A percentile compares a stretch with the other conserved stretches of the same genome.
Evolutionary conservation across 2,113 vertebrate genomes (phyloP).

Genomic region (Sceloporus tristichus): DNA sequence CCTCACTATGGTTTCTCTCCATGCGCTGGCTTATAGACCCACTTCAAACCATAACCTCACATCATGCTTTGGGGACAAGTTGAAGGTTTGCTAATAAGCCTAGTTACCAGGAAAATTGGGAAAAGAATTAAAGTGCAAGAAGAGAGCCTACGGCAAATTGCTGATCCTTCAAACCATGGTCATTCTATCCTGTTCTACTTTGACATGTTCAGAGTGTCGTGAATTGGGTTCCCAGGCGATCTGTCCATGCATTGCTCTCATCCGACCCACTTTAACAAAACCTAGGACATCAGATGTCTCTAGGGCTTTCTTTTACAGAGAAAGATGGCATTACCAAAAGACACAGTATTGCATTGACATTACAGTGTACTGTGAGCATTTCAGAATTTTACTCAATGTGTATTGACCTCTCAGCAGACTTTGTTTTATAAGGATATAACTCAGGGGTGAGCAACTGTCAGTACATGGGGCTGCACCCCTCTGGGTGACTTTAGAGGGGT

Average conservation of each 20-base stretch:
- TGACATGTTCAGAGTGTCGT: not conserved
- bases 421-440: not conserved
- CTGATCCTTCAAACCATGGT: not conserved
- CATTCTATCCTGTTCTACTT: not conserved
- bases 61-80: not conserved
- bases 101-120: not conserved
- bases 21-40: too few relatives aligned
- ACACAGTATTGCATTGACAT: not conserved
- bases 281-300: not conserved
- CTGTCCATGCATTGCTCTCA: too few relatives aligned
- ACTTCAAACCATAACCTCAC: not conserved
- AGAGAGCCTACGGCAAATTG: not conserved
- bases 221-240: not conserved
- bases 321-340: not conserved
- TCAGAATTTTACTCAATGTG: not conserved
- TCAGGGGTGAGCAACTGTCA: not conserved
- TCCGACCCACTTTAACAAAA: not conserved
- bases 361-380: not conserved
- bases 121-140: too few relatives aligned
- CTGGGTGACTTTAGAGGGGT: too few relatives aligned
- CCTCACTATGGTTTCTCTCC: not conserved
- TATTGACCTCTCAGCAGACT: not conserved
- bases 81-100: not conserved
- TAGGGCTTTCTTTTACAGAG: not conserved
- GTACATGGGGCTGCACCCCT: too few relatives aligned